A percentile compares a stretch with the other conserved stretches of the same genome.
phyloP scores from a whole-genome alignment of 2,113 vertebrate genomes.

The Gallinago paraguaiae region DNA sequence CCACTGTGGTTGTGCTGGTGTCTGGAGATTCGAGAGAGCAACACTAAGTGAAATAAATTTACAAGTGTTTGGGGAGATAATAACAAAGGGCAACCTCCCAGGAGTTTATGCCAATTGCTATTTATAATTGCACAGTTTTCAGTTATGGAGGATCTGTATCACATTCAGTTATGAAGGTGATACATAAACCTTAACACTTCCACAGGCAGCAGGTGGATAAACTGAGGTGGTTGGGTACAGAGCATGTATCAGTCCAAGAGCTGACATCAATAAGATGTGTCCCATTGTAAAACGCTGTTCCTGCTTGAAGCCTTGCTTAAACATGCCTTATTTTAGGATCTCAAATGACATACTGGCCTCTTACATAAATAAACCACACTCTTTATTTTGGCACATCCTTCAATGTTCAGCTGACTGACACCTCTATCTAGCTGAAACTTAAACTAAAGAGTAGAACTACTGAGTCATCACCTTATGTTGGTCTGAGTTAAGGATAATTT shows the following conservation, averaged over 20 bases:
- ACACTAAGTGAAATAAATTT: background rate
- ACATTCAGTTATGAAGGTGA: background rate
- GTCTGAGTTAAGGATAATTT: background rate
- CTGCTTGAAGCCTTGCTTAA: background rate
- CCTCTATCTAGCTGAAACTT: background rate
- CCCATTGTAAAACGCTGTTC: background rate
- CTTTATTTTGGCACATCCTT: background rate
- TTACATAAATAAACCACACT: background rate
- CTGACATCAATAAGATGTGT: background rate
- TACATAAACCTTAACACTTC: background rate
- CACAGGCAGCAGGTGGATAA: background rate
- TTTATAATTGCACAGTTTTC: background rate
- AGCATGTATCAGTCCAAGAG: background rate
- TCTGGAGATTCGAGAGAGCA: rapidly evolving
- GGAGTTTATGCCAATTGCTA: background rate
- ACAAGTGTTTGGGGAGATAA: background rate
- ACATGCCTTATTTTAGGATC: background rate
- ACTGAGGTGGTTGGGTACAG: background rate
- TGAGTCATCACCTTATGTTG: background rate
- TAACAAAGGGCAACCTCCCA: background rate
- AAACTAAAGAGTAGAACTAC: background rate
- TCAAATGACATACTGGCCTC: background rate
- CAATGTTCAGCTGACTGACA: background rate
- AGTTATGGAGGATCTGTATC: background rate
- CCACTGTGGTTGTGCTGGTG: background rate